Base-by-base conservation (phyloP, 1,140 invertebrate genomes). In the Leptinotarsa defecta region DNA sequence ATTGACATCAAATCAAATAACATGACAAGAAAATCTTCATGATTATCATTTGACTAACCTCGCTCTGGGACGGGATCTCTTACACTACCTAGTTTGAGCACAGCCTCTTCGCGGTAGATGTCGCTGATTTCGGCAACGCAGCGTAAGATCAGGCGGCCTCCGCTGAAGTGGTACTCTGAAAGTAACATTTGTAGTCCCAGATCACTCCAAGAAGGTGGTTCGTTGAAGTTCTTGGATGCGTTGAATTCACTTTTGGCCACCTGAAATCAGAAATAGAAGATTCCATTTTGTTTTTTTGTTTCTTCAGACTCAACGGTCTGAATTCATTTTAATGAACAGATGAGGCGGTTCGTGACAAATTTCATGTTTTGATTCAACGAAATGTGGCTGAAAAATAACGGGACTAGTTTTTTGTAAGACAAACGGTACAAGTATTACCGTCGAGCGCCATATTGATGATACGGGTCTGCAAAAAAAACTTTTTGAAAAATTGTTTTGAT, bases 1-100 rank as follows among this genome's bases (percentile, higher is more conserved):
- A 34, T 34, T 34, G 6, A 8, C 1, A 8, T 8, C 6, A 34
- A 8, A 34, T 6, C 34, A 4, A 8, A 34, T 34, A 8, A 8
- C 34, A 34, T 34, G 5, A 8, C 34, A 34, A 34, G 34, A 34
- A 34, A 43, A 11, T 43, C 8, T 43, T 43, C 13, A 62, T 62
- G 0, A 62, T 6, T 17, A 20, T 13, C 2, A 13, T 62, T 62
- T 62, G 5, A 73, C 52, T 76, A 65, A 89, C 89, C 89, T 88
- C 88, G 84, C 72, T 89, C 88, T 17, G 88, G 89, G 75, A 89
- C 84, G 64, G 89, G 89, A 84, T 89, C 87, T 78, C 85, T 87
- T 76, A 87, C 86, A 74, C 86, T 87, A 71, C 84, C 85, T 77
- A 89, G 83, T 79, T 87, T 85, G 57, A 89, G 84, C 83, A 88